phyloP scores from a whole-genome alignment of 2,113 vertebrate species.

The Sebastes schlegelii region DNA sequence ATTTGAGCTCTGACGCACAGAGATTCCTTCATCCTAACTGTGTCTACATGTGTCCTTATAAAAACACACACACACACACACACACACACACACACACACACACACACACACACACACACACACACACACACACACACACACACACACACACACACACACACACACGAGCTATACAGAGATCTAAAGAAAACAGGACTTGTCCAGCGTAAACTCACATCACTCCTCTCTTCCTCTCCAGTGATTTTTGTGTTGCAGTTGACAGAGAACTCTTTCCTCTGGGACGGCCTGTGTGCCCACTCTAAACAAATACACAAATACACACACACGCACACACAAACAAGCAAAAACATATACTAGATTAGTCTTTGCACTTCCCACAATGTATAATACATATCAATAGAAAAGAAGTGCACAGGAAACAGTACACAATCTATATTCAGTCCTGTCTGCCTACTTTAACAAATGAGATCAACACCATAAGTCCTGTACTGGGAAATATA shows the following conservation, averaged over 20 bases:
- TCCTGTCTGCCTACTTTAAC: not conserved
- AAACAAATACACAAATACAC: conserved; percentile 17
- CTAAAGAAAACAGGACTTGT: not conserved
- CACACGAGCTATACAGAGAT: not conserved
- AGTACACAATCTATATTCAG: conserved; percentile 4
- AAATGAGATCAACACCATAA: conserved; percentile 2
- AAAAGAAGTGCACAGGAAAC: not conserved
- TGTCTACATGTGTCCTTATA: not conserved
- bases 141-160: not conserved
- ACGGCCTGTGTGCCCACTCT: conserved; percentile 55
- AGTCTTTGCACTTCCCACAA: not conserved
- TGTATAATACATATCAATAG: not conserved
- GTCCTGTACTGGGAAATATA: not conserved
- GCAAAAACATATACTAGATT: not conserved
- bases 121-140: not conserved
- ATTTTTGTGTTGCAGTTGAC: conserved; percentile 81
- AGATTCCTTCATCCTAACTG: conserved; percentile 2
- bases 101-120: not conserved
- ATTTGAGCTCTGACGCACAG: not conserved
- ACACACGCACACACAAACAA: conserved; percentile 31
- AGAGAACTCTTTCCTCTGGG: conserved; percentile 59
- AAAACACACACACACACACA: not conserved
- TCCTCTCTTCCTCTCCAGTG: conserved; percentile 79
- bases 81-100: not conserved
- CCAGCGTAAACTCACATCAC: conserved; percentile 73